Evolutionary conservation across 2,113 vertebrate species (phyloP).

Genomic region (Neodontobutis hainanensis): DNA sequence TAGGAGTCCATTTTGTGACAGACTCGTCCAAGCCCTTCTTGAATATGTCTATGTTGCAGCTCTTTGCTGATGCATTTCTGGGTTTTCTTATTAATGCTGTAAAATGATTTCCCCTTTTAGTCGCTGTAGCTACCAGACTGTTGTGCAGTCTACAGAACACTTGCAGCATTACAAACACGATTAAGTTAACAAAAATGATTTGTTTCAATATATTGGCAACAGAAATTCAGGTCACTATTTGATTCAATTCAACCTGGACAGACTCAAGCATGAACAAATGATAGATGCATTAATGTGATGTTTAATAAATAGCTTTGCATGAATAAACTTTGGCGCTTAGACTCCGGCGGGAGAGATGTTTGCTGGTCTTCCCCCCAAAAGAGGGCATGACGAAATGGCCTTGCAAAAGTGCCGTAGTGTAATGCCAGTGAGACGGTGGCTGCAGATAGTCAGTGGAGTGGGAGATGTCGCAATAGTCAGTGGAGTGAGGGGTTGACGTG

Average conservation of each 20-base stretch:
- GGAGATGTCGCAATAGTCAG: too few species aligned
- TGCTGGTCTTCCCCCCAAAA: too few species aligned
- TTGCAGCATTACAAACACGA: slow-evolving; percentile 11
- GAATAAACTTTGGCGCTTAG: too few species aligned
- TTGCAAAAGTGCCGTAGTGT: too few species aligned
- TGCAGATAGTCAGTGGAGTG: too few species aligned
- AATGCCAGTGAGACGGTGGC: too few species aligned
- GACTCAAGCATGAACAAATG: too few species aligned
- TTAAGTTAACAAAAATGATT: background rate
- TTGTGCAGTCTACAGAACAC: background rate
- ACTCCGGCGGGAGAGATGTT: too few species aligned
- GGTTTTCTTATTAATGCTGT: slow-evolving; percentile 5
- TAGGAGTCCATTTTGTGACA: slow-evolving; percentile 14
- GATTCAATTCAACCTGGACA: background rate
- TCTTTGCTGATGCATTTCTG: slow-evolving; percentile 16
- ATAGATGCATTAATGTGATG: too few species aligned
- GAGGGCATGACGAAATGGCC: too few species aligned
- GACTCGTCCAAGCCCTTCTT: slow-evolving; percentile 3
- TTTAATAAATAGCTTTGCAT: too few species aligned
- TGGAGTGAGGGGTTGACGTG: too few species aligned
- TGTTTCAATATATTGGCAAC: slow-evolving; percentile 4
- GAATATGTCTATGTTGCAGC: slow-evolving; percentile 20
- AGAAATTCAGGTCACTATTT: background rate
- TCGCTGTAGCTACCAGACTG: background rate
- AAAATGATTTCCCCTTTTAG: background rate